phyloP scores from a whole-genome alignment of 2,888 invertebrate genomes.

The Ophraella communa region DNA sequence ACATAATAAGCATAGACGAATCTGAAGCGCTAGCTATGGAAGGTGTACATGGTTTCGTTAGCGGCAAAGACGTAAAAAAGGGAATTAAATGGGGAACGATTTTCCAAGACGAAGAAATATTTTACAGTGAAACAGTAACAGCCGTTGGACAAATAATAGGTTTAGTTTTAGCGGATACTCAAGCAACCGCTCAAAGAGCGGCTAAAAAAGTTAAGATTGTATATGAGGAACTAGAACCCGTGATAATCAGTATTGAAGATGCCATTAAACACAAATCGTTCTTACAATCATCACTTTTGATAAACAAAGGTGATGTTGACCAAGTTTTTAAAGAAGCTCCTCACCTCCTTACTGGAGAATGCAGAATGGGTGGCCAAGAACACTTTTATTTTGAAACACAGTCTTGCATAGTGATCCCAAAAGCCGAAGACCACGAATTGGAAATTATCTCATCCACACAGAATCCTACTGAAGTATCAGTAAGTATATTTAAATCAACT shows the following conservation, averaged over 20 bases:
- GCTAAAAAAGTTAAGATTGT: conserved; percentile 76
- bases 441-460: conserved; percentile 87
- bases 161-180: conserved; percentile 74
- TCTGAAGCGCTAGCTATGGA: conserved; percentile 73
- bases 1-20: conserved; percentile 76
- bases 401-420: conserved; percentile 73
- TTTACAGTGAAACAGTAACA: conserved; percentile 76
- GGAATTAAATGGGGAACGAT: conserved; percentile 75
- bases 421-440: conserved; percentile 81
- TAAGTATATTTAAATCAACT: too few relatives aligned
- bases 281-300: conserved; percentile 64
- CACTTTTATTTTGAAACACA: conserved; percentile 97
- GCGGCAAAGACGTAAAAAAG: conserved; percentile 76
- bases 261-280: conserved; percentile 81
- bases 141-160: conserved; percentile 80
- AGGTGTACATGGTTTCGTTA: conserved; percentile 84
- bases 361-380: conserved; percentile 88
- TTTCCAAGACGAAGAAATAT: conserved; percentile 83
- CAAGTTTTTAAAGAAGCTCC: conserved; percentile 72
- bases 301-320: conserved; percentile 71
- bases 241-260: conserved; percentile 88
- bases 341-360: conserved; percentile 78
- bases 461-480: conserved; percentile 78
- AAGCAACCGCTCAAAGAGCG: conserved; percentile 81
- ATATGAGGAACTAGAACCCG: conserved; percentile 81